phyloP scores from a whole-genome alignment of 2,113 vertebrate genomes.

The Sylvilagus bachmani region DNA sequence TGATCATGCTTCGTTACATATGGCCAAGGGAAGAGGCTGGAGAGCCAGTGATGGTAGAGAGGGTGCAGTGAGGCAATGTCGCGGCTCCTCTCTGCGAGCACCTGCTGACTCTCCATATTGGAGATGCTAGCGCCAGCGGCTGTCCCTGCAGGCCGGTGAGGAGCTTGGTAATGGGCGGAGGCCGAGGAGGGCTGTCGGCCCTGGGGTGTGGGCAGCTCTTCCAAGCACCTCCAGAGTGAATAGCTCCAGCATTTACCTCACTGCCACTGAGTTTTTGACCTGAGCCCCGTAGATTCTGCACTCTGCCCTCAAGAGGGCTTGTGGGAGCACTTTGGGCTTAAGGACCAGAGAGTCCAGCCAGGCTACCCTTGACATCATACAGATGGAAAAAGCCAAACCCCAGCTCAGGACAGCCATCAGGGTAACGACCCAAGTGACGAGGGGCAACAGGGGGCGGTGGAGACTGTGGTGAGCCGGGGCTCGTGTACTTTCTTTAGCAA shows the following conservation, averaged over 20 bases:
- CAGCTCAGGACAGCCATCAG: neutral
- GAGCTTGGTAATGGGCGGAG: neutral
- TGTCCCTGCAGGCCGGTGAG: neutral
- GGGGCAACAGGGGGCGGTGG: neutral
- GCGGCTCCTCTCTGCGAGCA: too few relatives aligned
- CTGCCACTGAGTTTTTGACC: neutral
- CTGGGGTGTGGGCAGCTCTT: neutral
- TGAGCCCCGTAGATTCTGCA: neutral
- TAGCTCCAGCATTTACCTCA: neutral
- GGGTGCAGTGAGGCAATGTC: too few relatives aligned
- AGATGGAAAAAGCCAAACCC: neutral
- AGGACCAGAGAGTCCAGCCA: neutral
- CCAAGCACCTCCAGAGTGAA: neutral
- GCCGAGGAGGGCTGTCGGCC: neutral
- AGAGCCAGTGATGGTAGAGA: neutral
- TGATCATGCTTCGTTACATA: constrained; percentile 75
- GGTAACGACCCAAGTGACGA: fast-evolving
- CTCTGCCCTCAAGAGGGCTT: neutral
- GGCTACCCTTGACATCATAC: neutral
- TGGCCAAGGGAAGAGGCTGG: neutral
- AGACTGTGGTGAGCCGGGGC: neutral
- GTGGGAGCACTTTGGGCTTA: neutral
- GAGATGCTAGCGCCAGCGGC: too few relatives aligned
- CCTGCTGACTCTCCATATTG: too few relatives aligned
- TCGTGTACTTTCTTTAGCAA: fast-evolving